Base-by-base conservation (phyloP, 2,797 vertebrate genomes). In the Anomalospiza imberbis region DNA sequence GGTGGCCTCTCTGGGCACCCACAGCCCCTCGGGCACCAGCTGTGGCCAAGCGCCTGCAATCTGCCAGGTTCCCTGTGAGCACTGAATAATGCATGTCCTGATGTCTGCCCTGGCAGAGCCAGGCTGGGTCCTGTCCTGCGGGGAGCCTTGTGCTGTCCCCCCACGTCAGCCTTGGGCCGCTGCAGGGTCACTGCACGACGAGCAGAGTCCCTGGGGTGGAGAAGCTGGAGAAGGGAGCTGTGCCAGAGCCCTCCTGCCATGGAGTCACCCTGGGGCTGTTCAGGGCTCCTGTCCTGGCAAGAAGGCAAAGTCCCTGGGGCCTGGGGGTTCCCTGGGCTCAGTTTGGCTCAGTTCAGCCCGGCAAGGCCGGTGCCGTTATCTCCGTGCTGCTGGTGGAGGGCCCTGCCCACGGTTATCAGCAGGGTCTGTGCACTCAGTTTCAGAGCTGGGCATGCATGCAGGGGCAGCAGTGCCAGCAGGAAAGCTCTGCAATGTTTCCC, bases 181-280 rank as follows among this genome's bases (percentile, higher is more conserved):
- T 68, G 17, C 25, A 6, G 72, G 34, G 36, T 65, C 58, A 44
- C 68, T 38, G 51, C 29, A 1, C 2, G 3, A 20, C 25, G 7
- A n/a, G 32, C 26, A 3, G 66, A 14, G 66, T 45, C 51, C n/a
- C 29, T 7, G 66, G 24, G 51, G 6, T 60, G 45, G 16, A 28
- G 51, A 32, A 2, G 7, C 5, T 50, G 89, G 93, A 5, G 7
- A n/a, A 8, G 3, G 0, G 68, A 38, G 67, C 50, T 19, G 45
- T 80, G 66, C 36, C 0, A 4, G 32, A 32, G 40, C 4, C 0
- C 7, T 62, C 36, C 17, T 79, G 26, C 31, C 7, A 0, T 3
- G 28, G 74, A 10, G 10, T 10, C 42, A 13, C 48, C 32, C 17
- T 12, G 12, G 68, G 38, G 70, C 55, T 19, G 12, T 5, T 24